These are phyloP conservation scores for Chiroxiphia lanceolata DNA, from an alignment of 2,797 vertebrate species.

Conservation along the genomic window DNA sequence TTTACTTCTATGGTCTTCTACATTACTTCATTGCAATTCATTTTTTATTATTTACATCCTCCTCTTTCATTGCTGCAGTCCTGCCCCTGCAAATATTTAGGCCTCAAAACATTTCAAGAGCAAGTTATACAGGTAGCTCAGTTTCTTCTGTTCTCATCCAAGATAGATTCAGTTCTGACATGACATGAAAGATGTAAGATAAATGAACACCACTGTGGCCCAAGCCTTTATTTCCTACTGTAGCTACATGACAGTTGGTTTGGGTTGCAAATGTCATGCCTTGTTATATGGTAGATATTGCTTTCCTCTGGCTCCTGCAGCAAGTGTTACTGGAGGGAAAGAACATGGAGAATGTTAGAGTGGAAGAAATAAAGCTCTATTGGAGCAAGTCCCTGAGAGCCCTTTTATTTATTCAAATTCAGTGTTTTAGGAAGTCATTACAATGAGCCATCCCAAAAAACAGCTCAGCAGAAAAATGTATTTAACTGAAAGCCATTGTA, in stretches of 20 bases:
- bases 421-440: conserved; percentile 50
- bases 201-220: not conserved
- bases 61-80: not conserved
- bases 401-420: conserved; percentile 9
- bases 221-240: not conserved
- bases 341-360: not conserved
- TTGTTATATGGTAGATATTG: not conserved
- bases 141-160: not conserved
- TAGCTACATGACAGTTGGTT: not conserved
- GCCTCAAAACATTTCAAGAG: not conserved
- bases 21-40: not conserved
- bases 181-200: not conserved
- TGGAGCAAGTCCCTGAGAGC: conserved; percentile 1
- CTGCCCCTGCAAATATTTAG: not conserved
- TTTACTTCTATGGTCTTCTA: not conserved
- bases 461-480: conserved; percentile 45
- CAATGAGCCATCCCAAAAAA: conserved; percentile 18
- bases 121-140: not conserved
- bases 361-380: conserved; percentile 28
- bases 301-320: not conserved
- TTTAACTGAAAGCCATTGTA: conserved; percentile 45
- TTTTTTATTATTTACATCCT: not conserved
- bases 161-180: not conserved
- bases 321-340: not conserved
- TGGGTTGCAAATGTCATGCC: not conserved